phyloP scores from a whole-genome alignment of 2,888 invertebrate genomes.

The Limnephilus marmoratus region DNA sequence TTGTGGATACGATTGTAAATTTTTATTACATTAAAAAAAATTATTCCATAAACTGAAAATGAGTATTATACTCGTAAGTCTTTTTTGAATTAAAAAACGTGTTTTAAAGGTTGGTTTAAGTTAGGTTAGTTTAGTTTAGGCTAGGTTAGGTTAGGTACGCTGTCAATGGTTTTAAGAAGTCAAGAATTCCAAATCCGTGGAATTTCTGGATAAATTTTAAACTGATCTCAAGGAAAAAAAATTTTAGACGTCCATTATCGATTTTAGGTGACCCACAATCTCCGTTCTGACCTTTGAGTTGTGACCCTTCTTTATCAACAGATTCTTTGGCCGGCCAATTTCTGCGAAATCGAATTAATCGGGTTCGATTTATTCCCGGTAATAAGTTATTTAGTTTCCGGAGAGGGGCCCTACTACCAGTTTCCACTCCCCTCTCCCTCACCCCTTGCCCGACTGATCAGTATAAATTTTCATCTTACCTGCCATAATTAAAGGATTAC shows the following conservation, averaged over 20 bases:
- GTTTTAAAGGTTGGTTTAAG: too few relatives aligned
- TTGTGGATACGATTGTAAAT: too few relatives aligned
- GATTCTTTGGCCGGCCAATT: constrained; percentile 31
- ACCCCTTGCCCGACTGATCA: background rate
- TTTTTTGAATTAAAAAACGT: too few relatives aligned
- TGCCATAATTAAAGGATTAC: background rate
- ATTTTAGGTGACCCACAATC: background rate
- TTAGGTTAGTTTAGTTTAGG: too few relatives aligned
- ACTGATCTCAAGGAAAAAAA: background rate
- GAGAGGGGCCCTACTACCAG: background rate
- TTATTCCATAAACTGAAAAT: too few relatives aligned
- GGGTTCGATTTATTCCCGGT: constrained; percentile 17
- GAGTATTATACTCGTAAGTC: too few relatives aligned
- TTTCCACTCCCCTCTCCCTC: background rate
- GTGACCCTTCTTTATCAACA: constrained; percentile 44
- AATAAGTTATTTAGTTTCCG: constrained; percentile 7
- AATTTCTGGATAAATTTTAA: background rate
- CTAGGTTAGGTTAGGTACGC: too few relatives aligned
- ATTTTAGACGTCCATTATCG: background rate
- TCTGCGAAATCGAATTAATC: constrained; percentile 29
- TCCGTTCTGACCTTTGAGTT: constrained; percentile 13
- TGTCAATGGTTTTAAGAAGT: too few relatives aligned
- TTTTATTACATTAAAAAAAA: too few relatives aligned
- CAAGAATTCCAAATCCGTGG: too few relatives aligned
- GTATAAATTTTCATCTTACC: background rate